Evolutionary conservation across 2,888 invertebrate species (phyloP).

Genomic region (Ichneumoninae sp.): DNA sequence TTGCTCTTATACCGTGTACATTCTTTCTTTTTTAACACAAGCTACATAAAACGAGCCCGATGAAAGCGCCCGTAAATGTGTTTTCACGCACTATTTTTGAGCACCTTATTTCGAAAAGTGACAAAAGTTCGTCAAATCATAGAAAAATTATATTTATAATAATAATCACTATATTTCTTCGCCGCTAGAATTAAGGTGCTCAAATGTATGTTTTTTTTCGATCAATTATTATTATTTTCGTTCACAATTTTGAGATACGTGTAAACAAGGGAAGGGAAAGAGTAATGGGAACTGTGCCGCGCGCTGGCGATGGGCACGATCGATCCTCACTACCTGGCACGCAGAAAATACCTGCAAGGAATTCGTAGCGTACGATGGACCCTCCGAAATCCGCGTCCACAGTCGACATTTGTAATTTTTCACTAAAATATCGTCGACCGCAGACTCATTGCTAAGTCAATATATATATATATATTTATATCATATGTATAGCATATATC

Average conservation of each 20-base stretch:
- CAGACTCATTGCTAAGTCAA: conserved; percentile 42
- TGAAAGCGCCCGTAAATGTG: conserved; percentile 24
- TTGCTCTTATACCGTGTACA: conserved; percentile 25
- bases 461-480: conserved; percentile 23
- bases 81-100: conserved; percentile 20
- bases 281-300: conserved; percentile 41
- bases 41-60: conserved; percentile 21
- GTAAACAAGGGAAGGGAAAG: conserved; percentile 22
- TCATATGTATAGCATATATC: conserved; percentile 35
- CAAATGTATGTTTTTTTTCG: conserved; percentile 1
- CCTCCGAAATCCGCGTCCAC: conserved; percentile 45
- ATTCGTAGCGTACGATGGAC: conserved; percentile 55
- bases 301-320: conserved; percentile 35
- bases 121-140: conserved; percentile 7
- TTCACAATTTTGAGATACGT: conserved; percentile 18
- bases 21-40: conserved; percentile 26
- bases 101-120: conserved; percentile 15
- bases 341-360: conserved; percentile 47
- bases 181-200: conserved; percentile 9
- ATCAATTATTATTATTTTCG: not conserved
- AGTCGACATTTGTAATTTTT: conserved; percentile 52
- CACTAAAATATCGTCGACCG: conserved; percentile 56
- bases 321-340: conserved; percentile 52
- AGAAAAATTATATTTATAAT: not conserved
- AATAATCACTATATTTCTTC: not conserved